Evolutionary conservation across 35 echinoderm and acorn worm species (phyloP), one percentile per base, ranked within the genome.

Genomic region (Anneissia japonica): DNA sequence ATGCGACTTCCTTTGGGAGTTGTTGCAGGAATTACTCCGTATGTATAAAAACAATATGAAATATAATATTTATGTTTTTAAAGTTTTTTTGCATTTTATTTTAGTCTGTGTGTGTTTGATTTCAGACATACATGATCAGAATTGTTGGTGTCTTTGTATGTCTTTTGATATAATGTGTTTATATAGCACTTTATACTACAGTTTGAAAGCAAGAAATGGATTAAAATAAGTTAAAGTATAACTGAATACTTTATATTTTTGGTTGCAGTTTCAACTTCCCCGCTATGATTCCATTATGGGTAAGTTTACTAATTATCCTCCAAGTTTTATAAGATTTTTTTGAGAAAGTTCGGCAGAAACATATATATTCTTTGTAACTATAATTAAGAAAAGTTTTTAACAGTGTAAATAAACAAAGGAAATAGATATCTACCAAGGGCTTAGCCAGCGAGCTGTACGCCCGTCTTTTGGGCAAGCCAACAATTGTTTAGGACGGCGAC

Each of bases 201-300:
- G n/a, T n/a, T n/a, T n/a, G n/a, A n/a, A n/a, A n/a, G n/a, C n/a
- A n/a, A n/a, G n/a, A n/a, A n/a, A n/a, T n/a, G n/a, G n/a, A n/a
- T n/a, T n/a, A n/a, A n/a, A n/a, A n/a, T n/a, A n/a, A n/a, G n/a
- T n/a, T n/a, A n/a, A n/a, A n/a, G n/a, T n/a, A n/a, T n/a, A n/a
- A n/a, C n/a, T n/a, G n/a, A 30, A 26, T 76, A 21, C 39, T 87
- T 37, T 56, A 30, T 85, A 1, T 30, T 90, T 45, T 87, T 30
- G 31, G 31, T 34, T 76, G 30, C 74, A 99, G 96, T 74, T 99
- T 99, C 78, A 99, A 99, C 76, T 99, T 99, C 39, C 96, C 96
- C 33, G 96, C 96, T 17, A 99, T 99, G 96, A 99, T 99, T 46
- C 96, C 96, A 82, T 77, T 99, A 33, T 99, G 96, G 96, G 92